A percentile compares a stretch with the other conserved stretches of the same genome.
Evolutionary conservation across 2,797 vertebrate species (phyloP).

Genomic region (Gephyroberyx darwinii): DNA sequence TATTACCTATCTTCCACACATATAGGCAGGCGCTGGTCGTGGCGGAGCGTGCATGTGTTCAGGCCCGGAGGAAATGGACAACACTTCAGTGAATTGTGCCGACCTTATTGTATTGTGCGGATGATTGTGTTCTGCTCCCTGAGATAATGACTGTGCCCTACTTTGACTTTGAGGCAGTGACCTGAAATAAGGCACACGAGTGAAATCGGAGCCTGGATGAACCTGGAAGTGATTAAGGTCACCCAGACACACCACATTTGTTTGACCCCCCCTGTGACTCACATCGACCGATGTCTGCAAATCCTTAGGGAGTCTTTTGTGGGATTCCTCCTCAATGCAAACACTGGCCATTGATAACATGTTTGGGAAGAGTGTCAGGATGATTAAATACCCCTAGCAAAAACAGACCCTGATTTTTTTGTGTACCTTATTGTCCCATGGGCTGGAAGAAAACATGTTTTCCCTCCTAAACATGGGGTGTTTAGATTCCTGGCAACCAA

Average conservation of each 20-base stretch:
- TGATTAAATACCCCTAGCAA: constrained; percentile 63
- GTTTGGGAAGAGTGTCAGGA: constrained; percentile 51
- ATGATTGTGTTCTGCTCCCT: constrained; percentile 84
- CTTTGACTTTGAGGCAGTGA: constrained; percentile 86
- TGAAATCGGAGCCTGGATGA: constrained; percentile 82
- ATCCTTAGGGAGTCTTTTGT: constrained; percentile 75
- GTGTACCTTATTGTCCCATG: constrained; percentile 25
- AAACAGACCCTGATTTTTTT: constrained; percentile 30
- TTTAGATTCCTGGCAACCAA: constrained; percentile 26
- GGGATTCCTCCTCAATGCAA: constrained; percentile 69
- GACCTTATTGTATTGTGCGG: constrained; percentile 85
- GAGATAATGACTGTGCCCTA: constrained; percentile 86
- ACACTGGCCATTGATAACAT: constrained; percentile 63
- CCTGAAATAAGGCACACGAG: constrained; percentile 84
- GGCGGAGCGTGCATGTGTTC: constrained; percentile 67
- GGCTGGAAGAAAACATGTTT: constrained; percentile 35
- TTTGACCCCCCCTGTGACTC: constrained; percentile 75
- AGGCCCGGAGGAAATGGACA: constrained; percentile 80
- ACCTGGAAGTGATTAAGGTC: constrained; percentile 87
- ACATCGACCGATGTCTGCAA: constrained; percentile 72
- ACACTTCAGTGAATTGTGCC: constrained; percentile 82
- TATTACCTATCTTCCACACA: constrained; percentile 63
- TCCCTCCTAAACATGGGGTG: constrained; percentile 14
- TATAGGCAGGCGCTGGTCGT: constrained; percentile 47
- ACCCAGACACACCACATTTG: constrained; percentile 79